Evolutionary conservation across 2,888 invertebrate species (phyloP).

Genomic region (Anorthoa munda): DNA sequence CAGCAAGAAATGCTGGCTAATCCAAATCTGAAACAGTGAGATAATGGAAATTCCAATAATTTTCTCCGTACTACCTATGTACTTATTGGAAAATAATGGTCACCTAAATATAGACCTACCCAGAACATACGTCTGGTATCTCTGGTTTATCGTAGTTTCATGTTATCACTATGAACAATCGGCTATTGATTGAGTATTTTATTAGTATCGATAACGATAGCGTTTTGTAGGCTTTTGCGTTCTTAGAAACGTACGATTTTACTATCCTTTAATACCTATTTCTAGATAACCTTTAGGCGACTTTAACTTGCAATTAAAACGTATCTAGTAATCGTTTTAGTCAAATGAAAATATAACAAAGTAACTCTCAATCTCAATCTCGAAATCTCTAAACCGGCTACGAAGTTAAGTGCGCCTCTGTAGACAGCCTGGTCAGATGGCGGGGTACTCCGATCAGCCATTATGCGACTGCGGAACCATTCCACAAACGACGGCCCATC

Average conservation of each 20-base stretch:
- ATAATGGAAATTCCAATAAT: neutral
- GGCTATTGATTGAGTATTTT: slow-evolving; percentile 46
- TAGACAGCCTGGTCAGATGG: too few relatives aligned
- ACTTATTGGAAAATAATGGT: neutral
- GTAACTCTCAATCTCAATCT: too few relatives aligned
- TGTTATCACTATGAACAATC: slow-evolving; percentile 54
- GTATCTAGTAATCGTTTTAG: slow-evolving; percentile 12
- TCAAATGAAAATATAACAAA: slow-evolving; percentile 14
- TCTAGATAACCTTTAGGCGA: slow-evolving; percentile 42
- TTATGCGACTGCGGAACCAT: too few relatives aligned
- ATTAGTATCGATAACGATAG: slow-evolving; percentile 54
- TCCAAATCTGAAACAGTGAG: neutral
- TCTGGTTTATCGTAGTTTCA: slow-evolving; percentile 33
- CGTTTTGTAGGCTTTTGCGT: slow-evolving; percentile 31
- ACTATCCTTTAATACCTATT: slow-evolving; percentile 27
- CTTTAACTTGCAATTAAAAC: slow-evolving; percentile 33
- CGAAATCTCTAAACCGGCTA: too few relatives aligned
- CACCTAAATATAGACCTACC: neutral
- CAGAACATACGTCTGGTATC: slow-evolving; percentile 4
- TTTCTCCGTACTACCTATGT: neutral
- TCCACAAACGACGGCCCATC: too few relatives aligned
- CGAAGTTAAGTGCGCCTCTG: too few relatives aligned
- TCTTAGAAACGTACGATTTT: slow-evolving; percentile 44
- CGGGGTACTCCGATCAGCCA: too few relatives aligned
- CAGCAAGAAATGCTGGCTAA: neutral